Conservation (phyloP, 2,888 invertebrate genomes). For the Herminia tarsipennalis region DNA sequence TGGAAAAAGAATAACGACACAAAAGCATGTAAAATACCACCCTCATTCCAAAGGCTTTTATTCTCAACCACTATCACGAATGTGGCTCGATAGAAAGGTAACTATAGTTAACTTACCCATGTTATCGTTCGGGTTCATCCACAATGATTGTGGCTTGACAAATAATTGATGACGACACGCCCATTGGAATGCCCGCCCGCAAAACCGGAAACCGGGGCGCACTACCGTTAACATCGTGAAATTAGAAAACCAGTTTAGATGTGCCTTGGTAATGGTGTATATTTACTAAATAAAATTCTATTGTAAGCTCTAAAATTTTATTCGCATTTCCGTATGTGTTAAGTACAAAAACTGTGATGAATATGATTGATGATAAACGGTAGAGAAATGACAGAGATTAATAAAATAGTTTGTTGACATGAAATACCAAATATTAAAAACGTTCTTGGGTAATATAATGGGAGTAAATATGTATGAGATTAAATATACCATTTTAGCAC, state of each 20-base stretch:
- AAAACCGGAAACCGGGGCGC: slow-evolving; percentile 75
- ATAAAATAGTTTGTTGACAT: too few species aligned
- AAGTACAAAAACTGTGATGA: neutral
- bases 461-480: too few species aligned
- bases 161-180: slow-evolving; percentile 75
- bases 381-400: too few species aligned
- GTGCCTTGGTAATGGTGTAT: slow-evolving; percentile 41
- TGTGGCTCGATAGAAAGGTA: neutral
- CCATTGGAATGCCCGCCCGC: slow-evolving; percentile 67
- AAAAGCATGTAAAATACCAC: too few species aligned
- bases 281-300: slow-evolving; percentile 32
- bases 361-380: too few species aligned
- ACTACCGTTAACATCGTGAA: slow-evolving; percentile 75
- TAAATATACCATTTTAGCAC: too few species aligned
- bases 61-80: neutral
- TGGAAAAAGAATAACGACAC: too few species aligned
- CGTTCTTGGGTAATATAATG: too few species aligned
- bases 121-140: slow-evolving; percentile 39
- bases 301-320: slow-evolving; percentile 15
- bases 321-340: slow-evolving; percentile 1
- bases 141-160: slow-evolving; percentile 57
- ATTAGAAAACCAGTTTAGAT: slow-evolving; percentile 70
- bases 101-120: slow-evolving; percentile 20
- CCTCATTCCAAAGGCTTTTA: neutral
- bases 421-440: too few species aligned